A percentile compares a stretch with the other conserved stretches of the same genome.
phyloP scores from a whole-genome alignment of 2,797 vertebrate genomes.

The Erethizon dorsatum region DNA sequence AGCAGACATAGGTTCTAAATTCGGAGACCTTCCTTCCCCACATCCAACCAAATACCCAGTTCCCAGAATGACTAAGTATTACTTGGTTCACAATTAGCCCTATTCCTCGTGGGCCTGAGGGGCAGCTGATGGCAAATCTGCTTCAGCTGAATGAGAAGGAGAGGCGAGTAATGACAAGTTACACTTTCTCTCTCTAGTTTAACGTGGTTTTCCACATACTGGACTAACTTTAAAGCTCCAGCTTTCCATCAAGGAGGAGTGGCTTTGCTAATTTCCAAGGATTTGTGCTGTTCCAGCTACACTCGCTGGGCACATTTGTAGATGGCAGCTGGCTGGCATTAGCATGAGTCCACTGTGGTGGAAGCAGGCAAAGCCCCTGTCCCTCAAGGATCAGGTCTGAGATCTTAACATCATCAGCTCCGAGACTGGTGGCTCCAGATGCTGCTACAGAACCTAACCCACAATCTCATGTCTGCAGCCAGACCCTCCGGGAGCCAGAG shows the following conservation, averaged over 20 bases:
- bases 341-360: neutral
- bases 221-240: neutral
- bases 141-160: neutral
- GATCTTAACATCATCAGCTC: neutral
- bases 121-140: neutral
- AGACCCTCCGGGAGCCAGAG: neutral
- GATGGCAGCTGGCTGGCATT: neutral
- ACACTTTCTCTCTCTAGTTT: neutral
- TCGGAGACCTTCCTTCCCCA: neutral
- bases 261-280: neutral
- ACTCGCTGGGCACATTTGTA: neutral
- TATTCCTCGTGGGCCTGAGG: neutral
- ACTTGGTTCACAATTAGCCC: neutral
- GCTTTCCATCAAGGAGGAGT: neutral
- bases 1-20: neutral
- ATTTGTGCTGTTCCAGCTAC: neutral
- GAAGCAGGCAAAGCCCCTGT: neutral
- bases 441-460: neutral
- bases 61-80: neutral
- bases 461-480: slow-evolving; percentile 16
- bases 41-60: too few species aligned
- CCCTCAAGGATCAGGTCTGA: neutral
- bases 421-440: neutral
- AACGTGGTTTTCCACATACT: neutral
- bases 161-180: neutral